Evolutionary conservation across 1,140 invertebrate genomes (phyloP).

Genomic region (Tetramorium simillimum): DNA sequence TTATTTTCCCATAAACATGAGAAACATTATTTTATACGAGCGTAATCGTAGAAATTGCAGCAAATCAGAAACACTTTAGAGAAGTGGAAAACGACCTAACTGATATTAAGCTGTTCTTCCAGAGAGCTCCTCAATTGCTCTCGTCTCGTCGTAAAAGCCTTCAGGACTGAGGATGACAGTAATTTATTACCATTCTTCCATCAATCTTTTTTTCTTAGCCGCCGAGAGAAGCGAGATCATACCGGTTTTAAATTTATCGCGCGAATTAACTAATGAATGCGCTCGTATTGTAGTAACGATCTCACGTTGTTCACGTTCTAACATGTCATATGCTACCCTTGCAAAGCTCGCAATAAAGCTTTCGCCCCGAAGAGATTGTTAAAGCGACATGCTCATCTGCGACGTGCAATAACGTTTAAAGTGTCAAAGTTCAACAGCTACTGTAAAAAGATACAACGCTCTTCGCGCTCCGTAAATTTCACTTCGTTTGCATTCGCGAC

Average conservation of each 20-base stretch:
- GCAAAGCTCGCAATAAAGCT: conserved; percentile 24
- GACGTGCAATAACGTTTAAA: conserved; percentile 34
- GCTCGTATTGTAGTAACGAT: neutral
- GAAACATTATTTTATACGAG: neutral
- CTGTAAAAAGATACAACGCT: neutral
- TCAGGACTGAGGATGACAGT: neutral
- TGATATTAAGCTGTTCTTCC: conserved; percentile 14
- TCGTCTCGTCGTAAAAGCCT: neutral
- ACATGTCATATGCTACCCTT: neutral
- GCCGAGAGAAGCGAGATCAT: neutral
- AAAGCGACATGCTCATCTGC: conserved; percentile 3
- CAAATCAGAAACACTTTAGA: neutral
- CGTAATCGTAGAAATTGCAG: neutral
- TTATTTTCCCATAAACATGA: neutral
- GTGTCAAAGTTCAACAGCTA: conserved; percentile 36
- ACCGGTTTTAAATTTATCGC: conserved; percentile 26
- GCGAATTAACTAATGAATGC: conserved; percentile 38
- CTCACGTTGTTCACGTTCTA: neutral
- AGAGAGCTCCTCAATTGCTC: neutral
- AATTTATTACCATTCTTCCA: conserved; percentile 12
- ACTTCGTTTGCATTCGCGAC: neutral
- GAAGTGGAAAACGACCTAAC: neutral
- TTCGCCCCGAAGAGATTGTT: conserved; percentile 8
- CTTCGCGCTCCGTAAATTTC: neutral
- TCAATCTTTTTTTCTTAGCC: neutral